Evolutionary conservation across 2,888 invertebrate genomes (phyloP).

Genomic region (Colostygia pectinataria): DNA sequence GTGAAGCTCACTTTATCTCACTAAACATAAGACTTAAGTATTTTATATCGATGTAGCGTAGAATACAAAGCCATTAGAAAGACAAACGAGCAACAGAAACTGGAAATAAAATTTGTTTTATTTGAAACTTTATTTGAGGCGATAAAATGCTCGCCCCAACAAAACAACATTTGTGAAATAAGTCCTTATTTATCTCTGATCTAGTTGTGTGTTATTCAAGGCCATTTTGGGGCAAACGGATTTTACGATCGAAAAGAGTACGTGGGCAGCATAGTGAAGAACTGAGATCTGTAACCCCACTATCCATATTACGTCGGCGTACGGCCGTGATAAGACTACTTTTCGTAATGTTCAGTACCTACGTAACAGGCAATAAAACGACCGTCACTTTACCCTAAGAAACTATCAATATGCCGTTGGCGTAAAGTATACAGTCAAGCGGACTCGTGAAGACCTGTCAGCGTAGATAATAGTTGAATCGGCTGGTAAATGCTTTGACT

Average conservation of each 20-base stretch:
- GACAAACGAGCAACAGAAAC: constrained; percentile 38
- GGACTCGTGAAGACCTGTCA: no score
- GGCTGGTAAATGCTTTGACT: no score
- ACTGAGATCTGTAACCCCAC: constrained; percentile 45
- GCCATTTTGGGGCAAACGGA: constrained; percentile 52
- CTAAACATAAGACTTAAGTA: constrained; percentile 38
- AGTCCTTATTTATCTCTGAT: constrained; percentile 50
- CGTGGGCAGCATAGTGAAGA: constrained; percentile 51
- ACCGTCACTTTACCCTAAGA: constrained; percentile 26
- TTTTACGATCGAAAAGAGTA: constrained; percentile 53
- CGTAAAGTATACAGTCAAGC: background rate
- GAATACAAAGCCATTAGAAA: constrained; percentile 37
- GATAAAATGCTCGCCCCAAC: constrained; percentile 34
- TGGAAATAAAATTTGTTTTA: constrained; percentile 38
- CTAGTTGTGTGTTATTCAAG: constrained; percentile 54
- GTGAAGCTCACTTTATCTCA: constrained; percentile 36
- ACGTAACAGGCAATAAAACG: constrained; percentile 30
- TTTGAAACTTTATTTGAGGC: constrained; percentile 33
- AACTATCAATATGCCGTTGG: constrained; percentile 4
- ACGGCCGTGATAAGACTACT: constrained; percentile 48
- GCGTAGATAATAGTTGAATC: no score
- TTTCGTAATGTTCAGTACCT: constrained; percentile 38
- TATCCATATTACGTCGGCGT: constrained; percentile 40
- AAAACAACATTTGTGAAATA: constrained; percentile 51
- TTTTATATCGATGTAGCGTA: constrained; percentile 39